Conservation (phyloP, 37 sponge, comb jelly and placozoan species). For the Eunapius fragilis region DNA sequence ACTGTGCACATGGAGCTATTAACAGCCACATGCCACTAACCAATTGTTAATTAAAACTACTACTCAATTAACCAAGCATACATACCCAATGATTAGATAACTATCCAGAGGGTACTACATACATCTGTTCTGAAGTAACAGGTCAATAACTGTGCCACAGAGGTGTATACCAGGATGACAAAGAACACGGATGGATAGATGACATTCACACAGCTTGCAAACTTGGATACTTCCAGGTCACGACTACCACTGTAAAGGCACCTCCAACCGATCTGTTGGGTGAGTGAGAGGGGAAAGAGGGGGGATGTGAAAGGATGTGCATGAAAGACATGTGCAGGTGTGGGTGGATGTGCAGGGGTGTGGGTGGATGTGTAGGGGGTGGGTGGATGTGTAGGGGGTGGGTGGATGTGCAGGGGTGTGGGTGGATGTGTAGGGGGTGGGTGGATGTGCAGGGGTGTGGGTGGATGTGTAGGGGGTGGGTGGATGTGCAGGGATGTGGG, state of each 20-base stretch:
- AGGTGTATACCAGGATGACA: slow-evolving; percentile 33
- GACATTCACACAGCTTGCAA: slow-evolving; percentile 19
- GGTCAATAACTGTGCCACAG: slow-evolving; percentile 52
- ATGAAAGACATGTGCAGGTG: not conserved
- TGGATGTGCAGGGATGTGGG: not conserved
- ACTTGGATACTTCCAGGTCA: slow-evolving; percentile 4
- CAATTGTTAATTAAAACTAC: too few relatives aligned
- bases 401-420: too few relatives aligned
- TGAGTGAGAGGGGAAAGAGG: not conserved
- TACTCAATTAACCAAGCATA: too few relatives aligned
- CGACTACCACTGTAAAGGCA: not conserved
- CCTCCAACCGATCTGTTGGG: slow-evolving; percentile 69
- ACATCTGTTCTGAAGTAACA: slow-evolving; percentile 75
- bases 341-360: not conserved
- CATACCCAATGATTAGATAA: too few relatives aligned
- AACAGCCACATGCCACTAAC: too few relatives aligned
- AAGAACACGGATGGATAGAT: slow-evolving; percentile 65
- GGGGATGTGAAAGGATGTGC: not conserved
- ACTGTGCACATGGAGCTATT: too few relatives aligned
- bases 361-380: too few relatives aligned
- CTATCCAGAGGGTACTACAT: not conserved
- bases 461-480: not conserved
- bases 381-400: not conserved
- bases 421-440: too few relatives aligned
- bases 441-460: not conserved